These are phyloP conservation scores for Manduca sexta DNA, from an alignment of 1,140 invertebrate species.

Conservation along the genomic window DNA sequence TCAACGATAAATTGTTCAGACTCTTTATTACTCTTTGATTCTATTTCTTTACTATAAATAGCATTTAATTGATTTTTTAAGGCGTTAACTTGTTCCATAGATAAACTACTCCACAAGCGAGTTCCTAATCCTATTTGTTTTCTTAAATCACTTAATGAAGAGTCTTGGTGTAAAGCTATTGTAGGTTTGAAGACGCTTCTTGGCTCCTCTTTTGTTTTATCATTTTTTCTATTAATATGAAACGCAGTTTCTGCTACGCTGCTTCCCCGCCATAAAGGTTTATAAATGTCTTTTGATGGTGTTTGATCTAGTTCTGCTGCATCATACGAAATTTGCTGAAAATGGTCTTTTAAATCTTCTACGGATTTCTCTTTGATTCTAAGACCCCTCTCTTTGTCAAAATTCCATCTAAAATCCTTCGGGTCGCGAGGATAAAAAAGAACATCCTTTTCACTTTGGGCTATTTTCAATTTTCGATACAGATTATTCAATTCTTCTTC, in stretches of 20 bases:
- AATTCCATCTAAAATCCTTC: slow-evolving; percentile 81
- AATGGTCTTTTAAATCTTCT: slow-evolving; percentile 85
- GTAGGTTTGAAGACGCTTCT: slow-evolving; percentile 23
- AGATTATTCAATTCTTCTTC: slow-evolving; percentile 87
- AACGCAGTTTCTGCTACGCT: slow-evolving; percentile 85
- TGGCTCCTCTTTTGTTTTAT: slow-evolving; percentile 24
- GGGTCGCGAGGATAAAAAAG: slow-evolving; percentile 84
- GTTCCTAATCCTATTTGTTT: slow-evolving; percentile 79
- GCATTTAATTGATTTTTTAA: slow-evolving; percentile 87
- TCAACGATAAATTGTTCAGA: slow-evolving; percentile 75
- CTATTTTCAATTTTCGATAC: slow-evolving; percentile 84
- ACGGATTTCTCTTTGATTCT: slow-evolving; percentile 90
- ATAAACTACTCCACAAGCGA: slow-evolving; percentile 87
- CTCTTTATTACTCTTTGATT: slow-evolving; percentile 56
- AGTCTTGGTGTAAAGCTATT: slow-evolving; percentile 31
- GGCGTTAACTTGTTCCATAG: slow-evolving; percentile 87
- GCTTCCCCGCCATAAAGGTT: slow-evolving; percentile 87
- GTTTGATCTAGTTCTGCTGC: slow-evolving; percentile 68
- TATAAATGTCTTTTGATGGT: slow-evolving; percentile 80
- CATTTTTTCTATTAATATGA: slow-evolving; percentile 75
- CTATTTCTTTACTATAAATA: slow-evolving; percentile 81
- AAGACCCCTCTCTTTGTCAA: slow-evolving; percentile 83
- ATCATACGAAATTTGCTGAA: slow-evolving; percentile 75
- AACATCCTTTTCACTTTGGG: slow-evolving; percentile 89
- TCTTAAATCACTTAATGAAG: slow-evolving; percentile 47